Percentiles rank a stretch among this genome's conserved stretches.
Conservation (phyloP, 2,888 invertebrate species). For the Priapulus caudatus region DNA sequence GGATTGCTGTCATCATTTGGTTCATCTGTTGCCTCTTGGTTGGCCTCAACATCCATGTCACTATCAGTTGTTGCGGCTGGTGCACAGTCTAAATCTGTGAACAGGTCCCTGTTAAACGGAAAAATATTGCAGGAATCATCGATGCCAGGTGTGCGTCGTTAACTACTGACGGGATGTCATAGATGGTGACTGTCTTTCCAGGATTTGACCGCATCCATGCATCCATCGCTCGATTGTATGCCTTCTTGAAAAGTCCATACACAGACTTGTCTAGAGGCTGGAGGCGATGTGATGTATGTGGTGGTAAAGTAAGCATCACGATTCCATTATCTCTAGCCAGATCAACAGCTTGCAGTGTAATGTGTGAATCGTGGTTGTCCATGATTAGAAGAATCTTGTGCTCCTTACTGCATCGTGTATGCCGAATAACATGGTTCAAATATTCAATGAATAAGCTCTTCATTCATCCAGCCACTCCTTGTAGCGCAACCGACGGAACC, state of each 20-base stretch:
- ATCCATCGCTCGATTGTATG: background rate
- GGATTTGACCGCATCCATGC: background rate
- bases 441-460: slow-evolving; percentile 1
- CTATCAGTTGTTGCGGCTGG: background rate
- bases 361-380: background rate
- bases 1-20: slow-evolving; percentile 9
- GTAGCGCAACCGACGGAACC: background rate
- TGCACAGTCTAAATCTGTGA: background rate
- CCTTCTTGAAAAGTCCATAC: background rate
- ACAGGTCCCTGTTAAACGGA: background rate
- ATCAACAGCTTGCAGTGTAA: background rate
- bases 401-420: background rate
- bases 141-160: background rate
- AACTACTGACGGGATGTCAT: background rate
- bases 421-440: background rate
- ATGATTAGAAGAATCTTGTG: background rate
- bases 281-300: background rate
- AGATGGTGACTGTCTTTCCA: background rate
- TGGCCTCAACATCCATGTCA: background rate
- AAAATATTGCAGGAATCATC: background rate
- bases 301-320: background rate
- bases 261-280: background rate
- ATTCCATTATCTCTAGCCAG: background rate
- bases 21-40: background rate
- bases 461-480: background rate